A percentile compares a stretch with the other conserved stretches of the same genome.
These are phyloP conservation scores for Drosophila limbata DNA, from an alignment of 2,888 invertebrate species.

Conservation along the genomic window DNA sequence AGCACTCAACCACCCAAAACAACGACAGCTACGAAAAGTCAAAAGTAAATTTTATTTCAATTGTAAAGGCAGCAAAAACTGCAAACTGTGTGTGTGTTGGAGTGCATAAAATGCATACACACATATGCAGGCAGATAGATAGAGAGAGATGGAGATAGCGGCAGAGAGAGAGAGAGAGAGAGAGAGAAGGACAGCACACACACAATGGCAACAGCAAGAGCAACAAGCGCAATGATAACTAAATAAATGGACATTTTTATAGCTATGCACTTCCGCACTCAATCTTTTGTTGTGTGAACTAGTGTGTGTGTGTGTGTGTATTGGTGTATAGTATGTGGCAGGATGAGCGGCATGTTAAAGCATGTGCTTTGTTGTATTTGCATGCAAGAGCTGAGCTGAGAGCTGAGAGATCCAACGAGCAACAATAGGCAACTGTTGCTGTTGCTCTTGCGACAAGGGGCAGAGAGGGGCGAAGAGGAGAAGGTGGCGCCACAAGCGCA, in stretches of 20 bases:
- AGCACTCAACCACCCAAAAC: slow-evolving; percentile 37
- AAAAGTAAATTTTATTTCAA: slow-evolving; percentile 82
- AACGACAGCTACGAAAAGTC: slow-evolving; percentile 74
- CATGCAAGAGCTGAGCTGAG: slow-evolving; percentile 45
- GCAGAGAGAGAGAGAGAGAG: not conserved
- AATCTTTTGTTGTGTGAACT: slow-evolving; percentile 69
- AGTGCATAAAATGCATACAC: slow-evolving; percentile 45
- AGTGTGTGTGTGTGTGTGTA: slow-evolving; percentile 30
- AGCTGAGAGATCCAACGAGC: slow-evolving; percentile 35
- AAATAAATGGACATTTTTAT: slow-evolving; percentile 81
- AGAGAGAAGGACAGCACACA: slow-evolving; percentile 8
- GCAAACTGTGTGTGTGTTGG: slow-evolving; percentile 39
- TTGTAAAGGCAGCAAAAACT: slow-evolving; percentile 73
- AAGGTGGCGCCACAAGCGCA: slow-evolving; percentile 56
- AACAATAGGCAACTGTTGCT: slow-evolving; percentile 60
- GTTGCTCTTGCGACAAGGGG: not conserved
- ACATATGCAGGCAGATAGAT: slow-evolving; percentile 31
- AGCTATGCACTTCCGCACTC: slow-evolving; percentile 81
- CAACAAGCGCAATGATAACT: slow-evolving; percentile 79
- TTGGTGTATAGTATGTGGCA: slow-evolving; percentile 43
- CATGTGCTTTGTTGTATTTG: slow-evolving; percentile 68
- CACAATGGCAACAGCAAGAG: slow-evolving; percentile 55
- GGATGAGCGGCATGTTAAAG: slow-evolving; percentile 76
- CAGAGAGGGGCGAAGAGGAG: not conserved
- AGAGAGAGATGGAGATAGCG: slow-evolving; percentile 1